phyloP scores from a whole-genome alignment of 2,888 invertebrate species.

The Lochmaea capreae region DNA sequence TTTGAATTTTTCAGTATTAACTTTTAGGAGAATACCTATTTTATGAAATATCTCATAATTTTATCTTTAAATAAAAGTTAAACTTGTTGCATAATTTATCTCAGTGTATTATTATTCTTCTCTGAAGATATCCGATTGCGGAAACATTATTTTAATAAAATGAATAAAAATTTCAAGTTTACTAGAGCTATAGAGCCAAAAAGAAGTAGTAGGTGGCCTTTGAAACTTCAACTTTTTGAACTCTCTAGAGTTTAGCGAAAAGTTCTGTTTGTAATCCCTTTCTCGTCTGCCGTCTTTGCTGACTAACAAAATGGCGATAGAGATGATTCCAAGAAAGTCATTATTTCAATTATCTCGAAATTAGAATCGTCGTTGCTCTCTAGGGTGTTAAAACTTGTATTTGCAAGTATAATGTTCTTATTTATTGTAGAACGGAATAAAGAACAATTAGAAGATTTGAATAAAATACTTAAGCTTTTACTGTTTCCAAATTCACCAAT shows the following conservation, averaged over 20 bases:
- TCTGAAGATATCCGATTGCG: neutral
- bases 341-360: constrained; percentile 39
- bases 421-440: neutral
- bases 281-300: neutral
- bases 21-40: too few relatives aligned
- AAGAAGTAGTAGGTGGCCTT: neutral
- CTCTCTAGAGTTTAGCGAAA: neutral
- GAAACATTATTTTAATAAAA: too few relatives aligned
- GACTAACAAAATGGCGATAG: constrained; percentile 21
- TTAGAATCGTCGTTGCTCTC: constrained; percentile 35
- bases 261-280: neutral
- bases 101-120: too few relatives aligned
- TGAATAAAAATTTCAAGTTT: too few relatives aligned
- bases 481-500: too few relatives aligned
- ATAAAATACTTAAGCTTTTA: too few relatives aligned
- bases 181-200: neutral
- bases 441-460: too few relatives aligned
- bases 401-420: constrained; percentile 40
- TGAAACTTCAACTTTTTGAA: neutral
- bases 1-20: too few relatives aligned
- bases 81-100: too few relatives aligned
- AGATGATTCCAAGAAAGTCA: constrained; percentile 25
- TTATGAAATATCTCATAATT: too few relatives aligned
- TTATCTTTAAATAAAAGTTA: too few relatives aligned
- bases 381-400: constrained; percentile 38